Evolutionary conservation across 2,113 vertebrate genomes (phyloP).

Genomic region (Otus sunia): DNA sequence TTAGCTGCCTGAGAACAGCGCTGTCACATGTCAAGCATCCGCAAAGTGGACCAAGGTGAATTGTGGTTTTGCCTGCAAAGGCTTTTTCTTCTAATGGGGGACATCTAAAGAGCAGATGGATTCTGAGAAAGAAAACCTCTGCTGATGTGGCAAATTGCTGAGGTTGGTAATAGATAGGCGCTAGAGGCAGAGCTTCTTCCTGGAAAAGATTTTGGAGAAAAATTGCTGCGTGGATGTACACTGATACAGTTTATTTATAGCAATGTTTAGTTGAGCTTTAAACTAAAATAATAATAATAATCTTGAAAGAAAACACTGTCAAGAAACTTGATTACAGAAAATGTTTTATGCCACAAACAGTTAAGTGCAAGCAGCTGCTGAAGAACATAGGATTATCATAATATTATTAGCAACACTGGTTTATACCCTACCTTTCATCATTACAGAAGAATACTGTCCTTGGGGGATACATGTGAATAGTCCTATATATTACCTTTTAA

Average conservation of each 20-base stretch:
- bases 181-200: neutral
- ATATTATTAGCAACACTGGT: neutral
- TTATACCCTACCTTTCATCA: neutral
- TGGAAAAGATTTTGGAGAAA: neutral
- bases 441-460: neutral
- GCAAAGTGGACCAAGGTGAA: neutral
- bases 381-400: neutral
- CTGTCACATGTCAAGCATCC: neutral
- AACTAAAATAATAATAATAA: neutral
- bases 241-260: neutral
- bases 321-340: neutral
- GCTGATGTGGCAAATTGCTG: neutral
- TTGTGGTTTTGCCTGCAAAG: neutral
- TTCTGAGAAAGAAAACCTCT: neutral
- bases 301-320: neutral
- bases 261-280: neutral
- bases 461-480: neutral
- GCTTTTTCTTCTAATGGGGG: neutral
- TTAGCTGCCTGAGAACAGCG: neutral
- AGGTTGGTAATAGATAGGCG: neutral
- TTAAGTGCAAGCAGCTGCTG: neutral
- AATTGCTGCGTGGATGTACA: neutral
- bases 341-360: neutral
- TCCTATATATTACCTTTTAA: constrained; percentile 24
- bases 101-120: neutral